Conservation (phyloP, 2,888 invertebrate genomes). For the Portevinia maculata region DNA sequence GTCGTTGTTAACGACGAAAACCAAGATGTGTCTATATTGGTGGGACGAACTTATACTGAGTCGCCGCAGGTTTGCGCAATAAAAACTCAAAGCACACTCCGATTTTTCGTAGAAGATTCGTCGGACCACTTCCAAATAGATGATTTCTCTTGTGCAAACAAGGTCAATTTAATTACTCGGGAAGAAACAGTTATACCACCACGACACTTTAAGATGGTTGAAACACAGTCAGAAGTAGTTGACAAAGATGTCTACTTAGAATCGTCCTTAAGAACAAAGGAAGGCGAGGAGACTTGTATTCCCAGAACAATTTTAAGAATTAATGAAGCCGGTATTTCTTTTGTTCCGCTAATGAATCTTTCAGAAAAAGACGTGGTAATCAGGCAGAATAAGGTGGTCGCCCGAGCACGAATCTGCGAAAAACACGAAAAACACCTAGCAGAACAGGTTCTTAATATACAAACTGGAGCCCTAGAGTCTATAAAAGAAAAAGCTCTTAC, state of each 20-base stretch:
- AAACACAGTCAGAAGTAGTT: slow-evolving; percentile 15
- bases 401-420: slow-evolving; percentile 26
- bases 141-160: too few species aligned
- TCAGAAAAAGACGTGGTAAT: too few species aligned
- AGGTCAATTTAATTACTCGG: too few species aligned
- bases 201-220: slow-evolving; percentile 16
- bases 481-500: slow-evolving; percentile 17
- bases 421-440: slow-evolving; percentile 1
- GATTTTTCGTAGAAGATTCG: too few species aligned
- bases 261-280: slow-evolving; percentile 30
- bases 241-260: slow-evolving; percentile 25
- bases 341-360: slow-evolving; percentile 34
- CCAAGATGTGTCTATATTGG: not conserved
- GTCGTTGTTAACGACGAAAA: not conserved
- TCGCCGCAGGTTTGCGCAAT: not conserved
- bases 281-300: slow-evolving; percentile 37
- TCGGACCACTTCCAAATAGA: too few species aligned
- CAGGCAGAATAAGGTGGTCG: too few species aligned
- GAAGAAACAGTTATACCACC: too few species aligned
- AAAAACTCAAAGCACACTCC: too few species aligned
- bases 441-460: slow-evolving; percentile 8
- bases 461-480: not conserved
- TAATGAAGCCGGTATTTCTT: slow-evolving; percentile 30
- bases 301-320: slow-evolving; percentile 28
- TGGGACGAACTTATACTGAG: not conserved